Conservation (phyloP, 1,140 invertebrate species). For the Ceratina japonica region DNA sequence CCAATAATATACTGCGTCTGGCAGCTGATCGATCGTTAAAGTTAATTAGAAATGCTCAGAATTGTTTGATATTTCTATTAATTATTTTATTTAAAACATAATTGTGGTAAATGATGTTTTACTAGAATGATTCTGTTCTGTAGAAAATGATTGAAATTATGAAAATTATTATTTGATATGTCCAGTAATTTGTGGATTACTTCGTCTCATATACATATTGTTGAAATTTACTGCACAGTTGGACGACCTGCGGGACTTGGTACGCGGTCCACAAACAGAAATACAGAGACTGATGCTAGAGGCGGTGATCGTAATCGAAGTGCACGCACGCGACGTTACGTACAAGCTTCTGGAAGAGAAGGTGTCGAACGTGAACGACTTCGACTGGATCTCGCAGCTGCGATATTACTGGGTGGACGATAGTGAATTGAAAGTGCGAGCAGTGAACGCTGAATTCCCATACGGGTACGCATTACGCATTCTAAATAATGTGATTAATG, state of each 20-base stretch:
- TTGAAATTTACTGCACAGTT: slow-evolving; percentile 75
- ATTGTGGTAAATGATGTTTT: too few relatives aligned
- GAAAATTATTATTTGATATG: background rate
- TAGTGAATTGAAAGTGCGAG: slow-evolving; percentile 80
- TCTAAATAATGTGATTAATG: background rate
- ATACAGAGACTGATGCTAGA: slow-evolving; percentile 83
- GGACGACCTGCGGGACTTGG: slow-evolving; percentile 83
- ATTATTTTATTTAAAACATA: too few relatives aligned
- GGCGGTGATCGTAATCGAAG: slow-evolving; percentile 86
- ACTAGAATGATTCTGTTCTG: too few relatives aligned
- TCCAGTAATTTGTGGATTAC: background rate
- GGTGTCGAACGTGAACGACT: slow-evolving; percentile 84
- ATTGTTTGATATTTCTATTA: too few relatives aligned
- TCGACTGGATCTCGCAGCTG: slow-evolving; percentile 90
- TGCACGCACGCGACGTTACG: slow-evolving; percentile 85
- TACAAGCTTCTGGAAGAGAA: slow-evolving; percentile 82
- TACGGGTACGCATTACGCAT: slow-evolving; percentile 77
- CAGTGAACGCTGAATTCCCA: slow-evolving; percentile 82
- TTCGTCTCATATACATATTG: background rate
- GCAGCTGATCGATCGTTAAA: too few relatives aligned
- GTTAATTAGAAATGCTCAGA: too few relatives aligned
- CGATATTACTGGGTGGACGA: slow-evolving; percentile 84
- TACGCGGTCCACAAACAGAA: slow-evolving; percentile 84
- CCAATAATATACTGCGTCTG: too few relatives aligned
- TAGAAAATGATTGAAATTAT: too few relatives aligned